Base-by-base conservation (phyloP, 2,113 vertebrate species). In the Bambusicola thoracicus region DNA sequence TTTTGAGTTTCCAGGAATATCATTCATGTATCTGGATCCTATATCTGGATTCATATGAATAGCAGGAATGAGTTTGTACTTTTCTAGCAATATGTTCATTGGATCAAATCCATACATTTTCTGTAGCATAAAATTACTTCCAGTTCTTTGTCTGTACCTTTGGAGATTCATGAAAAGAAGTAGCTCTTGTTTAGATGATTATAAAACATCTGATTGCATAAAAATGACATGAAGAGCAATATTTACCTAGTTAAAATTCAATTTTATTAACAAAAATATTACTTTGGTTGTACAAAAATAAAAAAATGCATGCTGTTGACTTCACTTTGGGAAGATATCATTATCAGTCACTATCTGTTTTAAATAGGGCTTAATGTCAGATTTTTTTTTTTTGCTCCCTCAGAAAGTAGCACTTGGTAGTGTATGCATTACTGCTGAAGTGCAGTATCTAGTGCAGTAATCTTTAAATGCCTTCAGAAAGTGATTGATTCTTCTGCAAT, bases 261-360 rank as follows among this genome's bases (percentile, higher is more conserved):
- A 0, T 78, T 87, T 49, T 58, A 67, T 38, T 19, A 63, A 17
- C 10, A 3, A 6, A 38, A 38, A 4, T 38, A 22, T 32, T 49
- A 13, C 4, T 55, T 56, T 34, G 2, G 1, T 66, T 76, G 17
- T 19, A 15, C 12, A 87, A 7, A 29, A 70, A 12, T 32, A 4
- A 87, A 8, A n/a, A 70, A 13, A 13, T 29, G 4, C 66, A 2
- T 74, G 29, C 11, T 81, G 40, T 81, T 46, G 11, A 51, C 21
- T 49, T 14, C 29, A 0, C 19, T 63, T 93, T 8, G 2, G 29
- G 4, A 49, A 76, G 77, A 38, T 36, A 22, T 1, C 2, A 1
- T 66, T 63, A 17, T 49, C 10, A 20, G 34, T 80, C 32, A 27
- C 8, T 68, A 27, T 41, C 16, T 70, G 8, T 36, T 87, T 7